These are phyloP conservation scores for Callocephalon fimbriatum DNA, from an alignment of 2,113 vertebrate genomes.

Conservation along the genomic window DNA sequence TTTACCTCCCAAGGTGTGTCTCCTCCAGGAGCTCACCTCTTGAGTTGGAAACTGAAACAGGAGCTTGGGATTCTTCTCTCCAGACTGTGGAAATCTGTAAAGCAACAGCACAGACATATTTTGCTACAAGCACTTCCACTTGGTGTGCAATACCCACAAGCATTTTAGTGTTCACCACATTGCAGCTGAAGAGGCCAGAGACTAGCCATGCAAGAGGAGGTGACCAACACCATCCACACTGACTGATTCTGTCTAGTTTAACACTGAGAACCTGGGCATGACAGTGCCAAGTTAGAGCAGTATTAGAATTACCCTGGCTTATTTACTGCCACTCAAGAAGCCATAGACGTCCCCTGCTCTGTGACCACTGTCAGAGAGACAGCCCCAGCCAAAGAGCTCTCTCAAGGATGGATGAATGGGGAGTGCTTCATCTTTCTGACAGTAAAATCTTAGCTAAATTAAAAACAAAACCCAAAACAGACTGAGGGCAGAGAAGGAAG, in stretches of 20 bases:
- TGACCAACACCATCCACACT: not conserved
- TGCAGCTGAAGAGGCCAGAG: not conserved
- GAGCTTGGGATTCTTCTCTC: not conserved
- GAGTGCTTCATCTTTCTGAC: not conserved
- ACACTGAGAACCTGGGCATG: not conserved
- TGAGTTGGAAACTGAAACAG: not conserved
- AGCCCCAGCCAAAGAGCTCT: not conserved
- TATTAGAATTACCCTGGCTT: not conserved
- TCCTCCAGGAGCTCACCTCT: not conserved
- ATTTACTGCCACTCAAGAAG: not conserved
- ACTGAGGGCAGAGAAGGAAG: not conserved
- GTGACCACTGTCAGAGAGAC: not conserved
- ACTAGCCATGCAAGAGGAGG: not conserved
- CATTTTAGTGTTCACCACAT: not conserved
- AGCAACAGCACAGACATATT: not conserved
- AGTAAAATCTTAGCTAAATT: not conserved
- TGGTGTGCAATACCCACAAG: not conserved
- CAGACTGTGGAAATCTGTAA: not conserved
- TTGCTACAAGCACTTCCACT: not conserved
- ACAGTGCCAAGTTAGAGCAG: not conserved
- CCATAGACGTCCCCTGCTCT: not conserved
- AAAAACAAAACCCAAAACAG: not conserved
- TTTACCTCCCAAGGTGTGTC: not conserved
- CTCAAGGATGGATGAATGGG: not conserved
- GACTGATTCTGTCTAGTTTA: not conserved